A percentile compares a stretch with the other conserved stretches of the same genome.
Conservation (phyloP, 1,140 invertebrate genomes). For the Yoshiicerus persimilis region DNA sequence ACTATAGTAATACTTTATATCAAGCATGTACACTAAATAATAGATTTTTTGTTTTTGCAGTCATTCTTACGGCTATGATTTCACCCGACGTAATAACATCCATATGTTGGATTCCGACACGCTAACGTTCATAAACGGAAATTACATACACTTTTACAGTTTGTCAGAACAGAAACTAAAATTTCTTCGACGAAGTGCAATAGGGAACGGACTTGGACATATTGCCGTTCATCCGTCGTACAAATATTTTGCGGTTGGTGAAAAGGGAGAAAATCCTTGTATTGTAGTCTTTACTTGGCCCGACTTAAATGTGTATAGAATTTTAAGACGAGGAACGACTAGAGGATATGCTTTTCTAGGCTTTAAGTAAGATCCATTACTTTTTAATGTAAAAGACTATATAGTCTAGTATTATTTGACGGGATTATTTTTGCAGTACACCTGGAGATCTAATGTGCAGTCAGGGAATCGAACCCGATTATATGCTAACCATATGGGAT, state of each 20-base stretch:
- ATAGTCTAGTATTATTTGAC: too few relatives aligned
- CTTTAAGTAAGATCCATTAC: slow-evolving; percentile 67
- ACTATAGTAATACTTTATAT: too few relatives aligned
- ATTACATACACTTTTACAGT: slow-evolving; percentile 74
- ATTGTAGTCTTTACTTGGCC: slow-evolving; percentile 84
- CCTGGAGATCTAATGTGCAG: slow-evolving; percentile 77
- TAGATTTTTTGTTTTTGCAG: slow-evolving; percentile 55
- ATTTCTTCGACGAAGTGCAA: slow-evolving; percentile 69
- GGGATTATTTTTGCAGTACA: slow-evolving; percentile 60
- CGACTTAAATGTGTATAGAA: slow-evolving; percentile 68
- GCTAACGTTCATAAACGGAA: slow-evolving; percentile 76
- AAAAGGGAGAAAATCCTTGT: slow-evolving; percentile 67
- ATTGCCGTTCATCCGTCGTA: slow-evolving; percentile 72
- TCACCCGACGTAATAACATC: slow-evolving; percentile 75
- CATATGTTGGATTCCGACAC: slow-evolving; percentile 70
- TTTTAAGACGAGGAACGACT: slow-evolving; percentile 72
- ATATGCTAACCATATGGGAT: slow-evolving; percentile 82
- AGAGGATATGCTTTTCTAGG: slow-evolving; percentile 70
- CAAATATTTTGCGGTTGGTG: slow-evolving; percentile 74
- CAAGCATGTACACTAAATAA: too few relatives aligned
- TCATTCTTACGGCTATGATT: slow-evolving; percentile 86
- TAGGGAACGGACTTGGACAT: slow-evolving; percentile 75
- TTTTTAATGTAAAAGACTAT: neutral
- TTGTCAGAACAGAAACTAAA: slow-evolving; percentile 62
- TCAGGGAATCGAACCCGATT: slow-evolving; percentile 81